phyloP scores from a whole-genome alignment of 2,888 invertebrate genomes.

The Elegia similella region DNA sequence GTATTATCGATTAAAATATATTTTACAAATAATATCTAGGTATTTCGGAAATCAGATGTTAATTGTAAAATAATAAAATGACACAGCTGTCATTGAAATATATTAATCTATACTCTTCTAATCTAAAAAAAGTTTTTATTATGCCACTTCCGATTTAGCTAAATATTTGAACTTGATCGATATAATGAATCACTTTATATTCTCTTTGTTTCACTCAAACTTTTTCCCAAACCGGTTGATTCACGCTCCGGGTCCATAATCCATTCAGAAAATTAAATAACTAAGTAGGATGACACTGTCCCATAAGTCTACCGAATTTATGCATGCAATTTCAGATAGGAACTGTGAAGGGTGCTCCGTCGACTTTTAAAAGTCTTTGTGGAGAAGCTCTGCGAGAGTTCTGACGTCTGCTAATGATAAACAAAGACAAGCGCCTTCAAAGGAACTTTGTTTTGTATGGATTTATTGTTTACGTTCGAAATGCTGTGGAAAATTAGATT shows the following conservation, averaged over 20 bases:
- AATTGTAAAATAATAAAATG: too few relatives aligned
- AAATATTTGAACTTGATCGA: too few relatives aligned
- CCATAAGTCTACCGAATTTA: slow-evolving; percentile 24
- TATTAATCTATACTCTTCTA: too few relatives aligned
- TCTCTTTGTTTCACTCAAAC: background rate
- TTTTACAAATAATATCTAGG: too few relatives aligned
- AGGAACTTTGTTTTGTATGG: slow-evolving; percentile 21
- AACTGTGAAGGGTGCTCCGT: slow-evolving; percentile 17
- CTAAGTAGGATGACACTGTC: background rate
- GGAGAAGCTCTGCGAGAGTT: slow-evolving; percentile 17
- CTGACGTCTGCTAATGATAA: slow-evolving; percentile 22
- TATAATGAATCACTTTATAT: background rate
- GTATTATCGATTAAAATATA: too few relatives aligned
- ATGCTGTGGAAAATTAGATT: background rate
- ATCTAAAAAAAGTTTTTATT: too few relatives aligned
- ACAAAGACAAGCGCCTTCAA: slow-evolving; percentile 21
- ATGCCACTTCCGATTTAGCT: too few relatives aligned
- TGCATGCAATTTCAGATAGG: slow-evolving; percentile 28
- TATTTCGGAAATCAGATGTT: too few relatives aligned
- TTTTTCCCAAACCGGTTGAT: background rate
- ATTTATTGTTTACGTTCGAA: slow-evolving; percentile 6
- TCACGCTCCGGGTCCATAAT: slow-evolving; percentile 7
- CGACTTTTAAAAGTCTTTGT: slow-evolving; percentile 28
- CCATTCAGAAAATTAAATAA: slow-evolving; percentile 11
- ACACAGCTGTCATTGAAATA: too few relatives aligned